These are phyloP conservation scores for Ctenosaura bakeri DNA, from an alignment of 2,797 vertebrate species.

Conservation along the genomic window DNA sequence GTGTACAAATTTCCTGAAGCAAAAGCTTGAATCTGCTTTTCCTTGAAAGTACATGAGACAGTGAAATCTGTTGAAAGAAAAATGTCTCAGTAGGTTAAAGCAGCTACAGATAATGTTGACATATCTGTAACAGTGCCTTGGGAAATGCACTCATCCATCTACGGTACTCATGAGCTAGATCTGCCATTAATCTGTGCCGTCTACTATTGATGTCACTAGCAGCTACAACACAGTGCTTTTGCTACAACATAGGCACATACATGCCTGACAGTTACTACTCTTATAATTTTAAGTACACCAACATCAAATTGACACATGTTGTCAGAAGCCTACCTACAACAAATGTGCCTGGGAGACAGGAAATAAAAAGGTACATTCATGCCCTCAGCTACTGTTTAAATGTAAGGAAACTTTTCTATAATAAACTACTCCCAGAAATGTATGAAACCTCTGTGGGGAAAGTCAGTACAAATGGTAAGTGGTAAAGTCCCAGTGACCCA, in stretches of 20 bases:
- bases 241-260: not conserved
- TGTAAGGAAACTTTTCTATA: not conserved
- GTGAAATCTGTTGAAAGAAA: slow-evolving; percentile 4
- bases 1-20: not conserved
- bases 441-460: not conserved
- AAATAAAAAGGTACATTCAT: not conserved
- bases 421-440: not conserved
- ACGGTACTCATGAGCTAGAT: not conserved
- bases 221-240: slow-evolving; percentile 23
- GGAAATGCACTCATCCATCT: slow-evolving; percentile 12
- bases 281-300: not conserved
- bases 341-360: too few relatives aligned
- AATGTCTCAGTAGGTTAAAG: slow-evolving; percentile 3
- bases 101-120: slow-evolving; percentile 18
- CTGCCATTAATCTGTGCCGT: slow-evolving; percentile 12
- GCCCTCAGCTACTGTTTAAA: not conserved
- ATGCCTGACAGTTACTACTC: not conserved
- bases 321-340: not conserved
- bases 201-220: slow-evolving; percentile 12
- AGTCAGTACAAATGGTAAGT: not conserved
- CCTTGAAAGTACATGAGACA: not conserved
- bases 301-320: not conserved
- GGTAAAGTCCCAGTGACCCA: not conserved
- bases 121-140: slow-evolving; percentile 34
- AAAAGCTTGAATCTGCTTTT: slow-evolving; percentile 20